Evolutionary conservation across 2,113 vertebrate species (phyloP).

Genomic region (Cyanistes caeruleus): DNA sequence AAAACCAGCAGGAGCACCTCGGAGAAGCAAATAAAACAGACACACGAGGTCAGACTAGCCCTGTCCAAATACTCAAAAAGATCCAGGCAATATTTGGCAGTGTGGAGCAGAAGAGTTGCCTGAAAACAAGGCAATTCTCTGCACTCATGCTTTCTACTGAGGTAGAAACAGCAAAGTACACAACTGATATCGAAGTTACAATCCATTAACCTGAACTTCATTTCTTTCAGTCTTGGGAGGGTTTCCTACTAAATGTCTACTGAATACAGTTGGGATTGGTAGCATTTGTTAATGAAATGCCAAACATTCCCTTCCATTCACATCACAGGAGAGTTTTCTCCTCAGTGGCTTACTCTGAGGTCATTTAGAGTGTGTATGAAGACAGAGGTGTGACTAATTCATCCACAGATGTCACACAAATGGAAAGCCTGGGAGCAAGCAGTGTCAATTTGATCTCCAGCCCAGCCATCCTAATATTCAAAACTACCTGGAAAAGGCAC

Average conservation of each 20-base stretch:
- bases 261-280: neutral
- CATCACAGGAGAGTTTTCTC: neutral
- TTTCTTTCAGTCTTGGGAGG: neutral
- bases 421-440: neutral
- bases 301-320: neutral
- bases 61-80: neutral
- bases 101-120: neutral
- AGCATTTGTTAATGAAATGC: neutral
- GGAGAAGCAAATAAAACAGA: accelerated
- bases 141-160: neutral
- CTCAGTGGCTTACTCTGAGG: neutral
- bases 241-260: neutral
- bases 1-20: neutral
- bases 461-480: neutral
- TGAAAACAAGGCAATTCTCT: neutral
- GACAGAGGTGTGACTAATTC: neutral
- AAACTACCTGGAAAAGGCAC: neutral
- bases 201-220: neutral
- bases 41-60: no score
- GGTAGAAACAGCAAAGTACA: neutral
- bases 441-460: neutral
- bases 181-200: accelerated
- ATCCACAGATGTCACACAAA: neutral
- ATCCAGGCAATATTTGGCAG: neutral
- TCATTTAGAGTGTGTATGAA: neutral